These are phyloP conservation scores for Sitophilus oryzae DNA, from an alignment of 1,140 invertebrate genomes.

Conservation along the genomic window DNA sequence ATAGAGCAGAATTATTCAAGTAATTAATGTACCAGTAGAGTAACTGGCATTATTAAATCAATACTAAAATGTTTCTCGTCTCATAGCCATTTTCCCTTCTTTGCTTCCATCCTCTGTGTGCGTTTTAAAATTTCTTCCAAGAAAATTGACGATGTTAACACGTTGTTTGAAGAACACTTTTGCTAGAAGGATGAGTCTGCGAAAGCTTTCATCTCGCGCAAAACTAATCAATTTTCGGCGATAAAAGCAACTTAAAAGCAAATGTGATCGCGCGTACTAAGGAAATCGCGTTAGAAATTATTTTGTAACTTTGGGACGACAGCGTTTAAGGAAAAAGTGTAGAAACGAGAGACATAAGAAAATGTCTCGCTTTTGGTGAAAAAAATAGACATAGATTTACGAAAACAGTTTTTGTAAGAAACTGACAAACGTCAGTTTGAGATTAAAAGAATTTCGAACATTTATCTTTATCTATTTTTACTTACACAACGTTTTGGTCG, in stretches of 20 bases:
- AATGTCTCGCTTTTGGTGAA: no score
- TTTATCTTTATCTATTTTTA: no score
- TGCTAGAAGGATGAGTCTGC: conserved; percentile 4
- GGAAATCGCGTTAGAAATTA: conserved; percentile 8
- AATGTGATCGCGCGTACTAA: conserved; percentile 1
- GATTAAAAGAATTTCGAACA: no score
- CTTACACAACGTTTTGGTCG: no score
- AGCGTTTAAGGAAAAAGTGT: not conserved
- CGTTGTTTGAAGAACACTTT: conserved; percentile 8
- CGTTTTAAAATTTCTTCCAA: conserved; percentile 1
- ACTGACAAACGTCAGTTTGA: no score
- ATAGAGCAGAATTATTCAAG: no score
- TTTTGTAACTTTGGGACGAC: conserved; percentile 1
- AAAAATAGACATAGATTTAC: no score
- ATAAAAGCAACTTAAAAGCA: conserved; percentile 10
- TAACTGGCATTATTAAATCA: conserved; percentile 4
- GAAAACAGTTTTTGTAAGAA: no score
- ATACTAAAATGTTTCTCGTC: not conserved
- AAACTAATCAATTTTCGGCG: conserved; percentile 10
- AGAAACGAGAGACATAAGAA: no score
- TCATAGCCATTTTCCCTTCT: not conserved
- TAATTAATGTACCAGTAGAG: no score
- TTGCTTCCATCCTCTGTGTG: no score
- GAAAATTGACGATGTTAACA: conserved; percentile 2
- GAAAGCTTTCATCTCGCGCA: conserved; percentile 6